Percentiles rank a stretch among this genome's conserved stretches.
phyloP scores from a whole-genome alignment of 2,888 invertebrate species.

The Lithophane socia region DNA sequence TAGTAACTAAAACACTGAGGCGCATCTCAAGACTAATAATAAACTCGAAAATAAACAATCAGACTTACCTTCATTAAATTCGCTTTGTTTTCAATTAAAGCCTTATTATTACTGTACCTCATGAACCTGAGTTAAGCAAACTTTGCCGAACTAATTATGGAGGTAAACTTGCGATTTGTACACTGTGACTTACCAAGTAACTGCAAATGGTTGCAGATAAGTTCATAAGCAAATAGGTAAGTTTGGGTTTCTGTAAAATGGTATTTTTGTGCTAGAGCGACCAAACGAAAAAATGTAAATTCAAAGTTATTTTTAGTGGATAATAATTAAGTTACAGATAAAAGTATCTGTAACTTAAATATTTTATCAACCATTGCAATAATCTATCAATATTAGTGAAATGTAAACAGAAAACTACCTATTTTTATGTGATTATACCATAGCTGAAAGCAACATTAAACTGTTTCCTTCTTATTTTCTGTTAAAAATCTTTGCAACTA shows the following conservation, averaged over 20 bases:
- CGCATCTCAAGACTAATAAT: constrained; percentile 2
- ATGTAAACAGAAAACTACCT: not conserved
- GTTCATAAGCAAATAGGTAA: not conserved
- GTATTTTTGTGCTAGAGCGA: not conserved
- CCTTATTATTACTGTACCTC: constrained; percentile 13
- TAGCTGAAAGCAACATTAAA: not conserved
- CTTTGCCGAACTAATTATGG: constrained; percentile 16
- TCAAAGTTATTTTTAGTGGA: too few relatives aligned
- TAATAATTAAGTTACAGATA: too few relatives aligned
- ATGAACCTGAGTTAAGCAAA: constrained; percentile 1
- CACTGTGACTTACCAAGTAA: not conserved
- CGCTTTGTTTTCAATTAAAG: constrained; percentile 25
- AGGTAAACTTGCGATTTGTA: constrained; percentile 16
- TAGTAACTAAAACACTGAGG: not conserved
- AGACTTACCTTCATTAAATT: not conserved
- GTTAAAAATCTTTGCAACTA: not conserved
- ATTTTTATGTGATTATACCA: not conserved
- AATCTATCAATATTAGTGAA: not conserved
- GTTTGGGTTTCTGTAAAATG: not conserved
- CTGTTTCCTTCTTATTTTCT: not conserved
- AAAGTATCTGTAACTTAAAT: not conserved
- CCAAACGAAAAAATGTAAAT: too few relatives aligned
- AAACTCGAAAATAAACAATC: constrained; percentile 5
- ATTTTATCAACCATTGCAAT: not conserved
- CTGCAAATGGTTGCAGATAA: not conserved